Percentiles rank a stretch among this genome's conserved stretches.
These are phyloP conservation scores for Mionectes olivaceus DNA, from an alignment of 2,797 vertebrate species.

Conservation along the genomic window DNA sequence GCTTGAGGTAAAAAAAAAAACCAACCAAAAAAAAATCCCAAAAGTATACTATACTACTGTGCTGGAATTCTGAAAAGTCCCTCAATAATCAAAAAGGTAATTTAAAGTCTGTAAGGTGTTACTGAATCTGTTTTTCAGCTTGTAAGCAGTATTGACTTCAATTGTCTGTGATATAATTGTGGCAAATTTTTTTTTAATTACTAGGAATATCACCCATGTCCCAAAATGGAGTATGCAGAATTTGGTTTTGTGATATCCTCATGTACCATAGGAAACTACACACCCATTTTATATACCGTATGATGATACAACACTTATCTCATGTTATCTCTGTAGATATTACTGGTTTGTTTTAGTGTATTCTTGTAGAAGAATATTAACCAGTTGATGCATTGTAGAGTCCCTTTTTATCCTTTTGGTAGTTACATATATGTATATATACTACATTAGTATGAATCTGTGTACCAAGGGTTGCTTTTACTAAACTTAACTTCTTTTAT, in stretches of 20 bases:
- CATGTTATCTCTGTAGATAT: background rate
- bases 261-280: background rate
- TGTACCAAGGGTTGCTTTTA: background rate
- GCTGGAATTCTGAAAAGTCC: background rate
- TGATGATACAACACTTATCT: background rate
- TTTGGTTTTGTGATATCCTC: background rate
- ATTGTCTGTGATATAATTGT: background rate
- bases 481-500: background rate
- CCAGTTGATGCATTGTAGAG: background rate
- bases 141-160: background rate
- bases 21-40: background rate
- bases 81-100: background rate
- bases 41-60: background rate
- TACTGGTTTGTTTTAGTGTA: background rate
- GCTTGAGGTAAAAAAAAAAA: background rate
- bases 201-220: background rate
- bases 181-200: background rate
- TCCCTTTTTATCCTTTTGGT: background rate
- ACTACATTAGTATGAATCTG: background rate
- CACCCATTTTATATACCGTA: background rate
- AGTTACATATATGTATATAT: background rate
- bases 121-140: background rate
- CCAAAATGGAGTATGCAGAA: background rate
- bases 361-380: background rate
- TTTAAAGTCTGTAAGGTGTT: background rate